Percentiles rank a stretch among this genome's conserved stretches.
These are phyloP conservation scores for Cyprinodon diabolis DNA, from an alignment of 2,797 vertebrate genomes.

Conservation along the genomic window DNA sequence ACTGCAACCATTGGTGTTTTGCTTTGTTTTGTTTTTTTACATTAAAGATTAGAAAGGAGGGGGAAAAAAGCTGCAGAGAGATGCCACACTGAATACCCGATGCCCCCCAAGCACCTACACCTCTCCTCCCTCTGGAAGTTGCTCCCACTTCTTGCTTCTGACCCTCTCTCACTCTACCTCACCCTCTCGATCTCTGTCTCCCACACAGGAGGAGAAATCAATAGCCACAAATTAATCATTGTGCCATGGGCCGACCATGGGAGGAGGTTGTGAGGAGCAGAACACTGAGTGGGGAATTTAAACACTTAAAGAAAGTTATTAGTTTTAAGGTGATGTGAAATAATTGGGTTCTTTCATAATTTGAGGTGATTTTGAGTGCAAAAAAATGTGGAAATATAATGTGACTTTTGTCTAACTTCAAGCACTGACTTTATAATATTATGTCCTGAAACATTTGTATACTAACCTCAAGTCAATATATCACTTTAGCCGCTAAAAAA, in stretches of 20 bases:
- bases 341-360: background rate
- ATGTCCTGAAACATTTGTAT: background rate
- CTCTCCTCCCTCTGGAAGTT: slow-evolving; percentile 20
- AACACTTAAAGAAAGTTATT: slow-evolving; percentile 48
- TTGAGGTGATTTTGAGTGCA: background rate
- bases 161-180: slow-evolving; percentile 49
- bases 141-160: slow-evolving; percentile 41
- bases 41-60: slow-evolving; percentile 78
- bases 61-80: slow-evolving; percentile 88
- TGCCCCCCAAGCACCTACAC: slow-evolving; percentile 59
- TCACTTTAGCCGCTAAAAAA: background rate
- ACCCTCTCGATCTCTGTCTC: slow-evolving; percentile 29
- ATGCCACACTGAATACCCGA: slow-evolving; percentile 92
- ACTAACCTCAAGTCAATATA: background rate
- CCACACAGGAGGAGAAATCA: slow-evolving; percentile 84
- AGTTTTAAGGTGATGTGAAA: slow-evolving; percentile 8
- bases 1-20: slow-evolving; percentile 82
- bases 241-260: slow-evolving; percentile 73
- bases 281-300: slow-evolving; percentile 39
- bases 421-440: background rate
- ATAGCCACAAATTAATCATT: slow-evolving; percentile 92
- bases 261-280: slow-evolving; percentile 30
- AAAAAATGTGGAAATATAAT: too few species aligned
- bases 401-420: background rate
- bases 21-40: slow-evolving; percentile 64